Evolutionary conservation across 2,113 vertebrate genomes (phyloP).

Genomic region (Procapra przewalskii): DNA sequence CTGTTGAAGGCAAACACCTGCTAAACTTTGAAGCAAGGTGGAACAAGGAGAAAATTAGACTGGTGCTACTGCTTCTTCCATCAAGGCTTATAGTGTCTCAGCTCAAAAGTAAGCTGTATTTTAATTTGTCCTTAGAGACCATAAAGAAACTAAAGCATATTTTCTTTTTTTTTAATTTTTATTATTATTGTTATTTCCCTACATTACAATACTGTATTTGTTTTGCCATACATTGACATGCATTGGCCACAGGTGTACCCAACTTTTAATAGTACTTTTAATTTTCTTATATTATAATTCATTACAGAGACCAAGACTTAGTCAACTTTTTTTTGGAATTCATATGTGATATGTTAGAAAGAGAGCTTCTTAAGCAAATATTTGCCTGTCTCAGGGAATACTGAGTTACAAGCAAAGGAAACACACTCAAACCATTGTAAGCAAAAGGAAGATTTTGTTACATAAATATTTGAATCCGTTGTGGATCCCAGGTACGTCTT

Average conservation of each 20-base stretch:
- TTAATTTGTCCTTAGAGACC: conserved; percentile 51
- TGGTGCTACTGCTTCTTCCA: background rate
- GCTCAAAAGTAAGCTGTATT: conserved; percentile 7
- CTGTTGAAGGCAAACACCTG: background rate
- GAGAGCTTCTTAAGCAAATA: background rate
- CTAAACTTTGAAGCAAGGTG: background rate
- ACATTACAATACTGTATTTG: too few relatives aligned
- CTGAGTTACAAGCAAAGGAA: background rate
- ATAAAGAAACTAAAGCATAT: conserved; percentile 39
- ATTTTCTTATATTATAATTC: conserved; percentile 34
- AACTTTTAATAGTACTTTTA: conserved; percentile 43
- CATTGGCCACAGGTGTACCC: too few relatives aligned
- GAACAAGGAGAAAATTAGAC: conserved; percentile 1
- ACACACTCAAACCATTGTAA: background rate
- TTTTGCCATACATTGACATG: too few relatives aligned
- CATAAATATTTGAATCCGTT: background rate
- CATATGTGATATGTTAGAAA: background rate
- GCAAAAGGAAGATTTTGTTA: background rate
- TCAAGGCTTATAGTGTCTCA: conserved; percentile 12
- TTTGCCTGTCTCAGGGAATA: background rate
- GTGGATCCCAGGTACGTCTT: background rate
- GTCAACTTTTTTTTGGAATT: background rate
- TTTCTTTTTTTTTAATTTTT: too few relatives aligned
- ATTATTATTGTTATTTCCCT: too few relatives aligned
- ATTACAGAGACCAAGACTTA: conserved; percentile 30